These are phyloP conservation scores for Acanthopagrus latus DNA, from an alignment of 2,797 vertebrate species.

Conservation along the genomic window DNA sequence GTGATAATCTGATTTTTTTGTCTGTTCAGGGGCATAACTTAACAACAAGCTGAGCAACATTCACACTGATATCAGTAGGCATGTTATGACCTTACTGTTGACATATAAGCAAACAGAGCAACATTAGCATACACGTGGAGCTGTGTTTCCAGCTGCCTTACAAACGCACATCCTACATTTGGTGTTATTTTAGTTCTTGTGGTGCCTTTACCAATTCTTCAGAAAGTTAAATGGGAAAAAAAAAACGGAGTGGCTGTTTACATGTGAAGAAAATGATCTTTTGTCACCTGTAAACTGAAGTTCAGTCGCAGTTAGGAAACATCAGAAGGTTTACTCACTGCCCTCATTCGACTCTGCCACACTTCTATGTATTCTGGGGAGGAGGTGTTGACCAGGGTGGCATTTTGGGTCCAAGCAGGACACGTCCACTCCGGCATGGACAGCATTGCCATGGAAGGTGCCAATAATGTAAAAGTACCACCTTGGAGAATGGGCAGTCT, in stretches of 20 bases:
- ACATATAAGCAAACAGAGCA: no score
- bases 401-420: constrained; percentile 93
- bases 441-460: constrained; percentile 93
- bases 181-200: no score
- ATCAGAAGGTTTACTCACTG: constrained; percentile 84
- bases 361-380: constrained; percentile 89
- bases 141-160: no score
- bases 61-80: no score
- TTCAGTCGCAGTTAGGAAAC: background rate
- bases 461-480: constrained; percentile 92
- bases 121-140: no score
- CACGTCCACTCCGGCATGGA: constrained; percentile 94
- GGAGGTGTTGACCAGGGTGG: constrained; percentile 89
- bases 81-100: no score
- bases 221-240: no score
- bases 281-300: background rate
- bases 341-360: constrained; percentile 95
- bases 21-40: no score
- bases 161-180: no score
- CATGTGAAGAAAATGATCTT: background rate
- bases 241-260: background rate
- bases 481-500: constrained; percentile 98
- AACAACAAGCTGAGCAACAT: no score
- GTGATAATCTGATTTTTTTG: no score
- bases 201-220: no score